Base-by-base conservation (phyloP, 1,140 invertebrate genomes). In the Trialeurodes vaporariorum region DNA sequence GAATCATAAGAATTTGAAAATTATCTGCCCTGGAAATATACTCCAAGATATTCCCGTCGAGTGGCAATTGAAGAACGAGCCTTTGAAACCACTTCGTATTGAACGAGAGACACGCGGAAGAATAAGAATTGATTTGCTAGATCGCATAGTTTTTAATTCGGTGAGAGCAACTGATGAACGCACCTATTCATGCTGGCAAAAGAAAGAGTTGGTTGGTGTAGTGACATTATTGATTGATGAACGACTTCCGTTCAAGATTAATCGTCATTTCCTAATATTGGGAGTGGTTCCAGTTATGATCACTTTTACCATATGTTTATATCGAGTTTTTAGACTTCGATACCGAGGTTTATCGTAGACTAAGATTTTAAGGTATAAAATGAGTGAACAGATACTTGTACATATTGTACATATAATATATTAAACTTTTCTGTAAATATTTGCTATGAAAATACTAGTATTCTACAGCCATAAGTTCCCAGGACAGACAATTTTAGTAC, bases 111-210 rank as follows among this genome's bases (percentile, higher is more conserved):
- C 81, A 12, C 72, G 75, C 2, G 79, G 77, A 23, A 73, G 81
- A 73, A 78, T 83, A 67, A 73, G 73, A 66, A 75, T 84, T 21
- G 79, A 79, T 73, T 59, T 78, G n/a, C 75, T 76, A 9, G 76
- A 80, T 67, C 74, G 76, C 66, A 76, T 83, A 69, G 70, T 80
- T 66, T 78, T 83, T 13, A 77, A 79, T 69, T 75, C 78, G 68
- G 71, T 81, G 25, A 76, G 74, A 74, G 75, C 77, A 63, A 49
- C 2, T 23, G 64, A 65, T 49, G 12, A 25, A 21, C 27, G 40
- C 27, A 65, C 49, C 2, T 66, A 25, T 75, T 77, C 76, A 63
- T 89, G 87, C 74, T 88, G 86, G 86, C 81, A 86, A 74, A 75
- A 79, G 67, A 77, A 81, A 63, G 75, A 81, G 66, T 75, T 87